These are phyloP conservation scores for Oncorhynchus keta DNA, from an alignment of 2,113 vertebrate genomes.

Conservation along the genomic window DNA sequence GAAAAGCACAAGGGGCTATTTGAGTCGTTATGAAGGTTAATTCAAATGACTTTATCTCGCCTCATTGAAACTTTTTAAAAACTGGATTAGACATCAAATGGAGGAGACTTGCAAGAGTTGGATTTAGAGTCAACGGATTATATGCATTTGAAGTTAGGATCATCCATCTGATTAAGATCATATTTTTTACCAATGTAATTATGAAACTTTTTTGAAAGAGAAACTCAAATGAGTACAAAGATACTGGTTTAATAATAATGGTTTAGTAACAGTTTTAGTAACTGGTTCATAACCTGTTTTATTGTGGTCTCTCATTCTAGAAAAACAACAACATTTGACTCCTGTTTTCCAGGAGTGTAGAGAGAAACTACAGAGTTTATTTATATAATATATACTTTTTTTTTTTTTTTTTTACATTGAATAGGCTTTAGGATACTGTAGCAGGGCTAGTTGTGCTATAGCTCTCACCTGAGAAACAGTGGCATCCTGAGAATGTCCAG, in stretches of 20 bases:
- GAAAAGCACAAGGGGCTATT: not conserved
- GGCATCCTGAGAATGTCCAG: slow-evolving; percentile 14
- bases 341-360: not conserved
- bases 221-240: not conserved
- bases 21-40: slow-evolving; percentile 14
- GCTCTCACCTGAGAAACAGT: not conserved
- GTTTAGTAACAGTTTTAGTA: no score
- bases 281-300: no score
- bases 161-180: slow-evolving; percentile 13
- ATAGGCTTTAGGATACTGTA: not conserved
- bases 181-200: slow-evolving; percentile 14
- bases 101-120: slow-evolving; percentile 16
- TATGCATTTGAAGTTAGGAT: not conserved
- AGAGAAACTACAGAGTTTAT: not conserved
- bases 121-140: slow-evolving; percentile 19
- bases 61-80: slow-evolving; percentile 25
- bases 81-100: slow-evolving; percentile 11
- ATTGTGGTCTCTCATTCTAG: not conserved
- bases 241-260: not conserved
- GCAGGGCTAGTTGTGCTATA: not conserved
- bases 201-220: not conserved
- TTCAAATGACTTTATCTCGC: slow-evolving; percentile 8
- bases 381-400: no score
- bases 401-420: not conserved
- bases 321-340: not conserved